Evolutionary conservation across 2,888 invertebrate genomes (phyloP).

Genomic region (Parthenolecanium corni): DNA sequence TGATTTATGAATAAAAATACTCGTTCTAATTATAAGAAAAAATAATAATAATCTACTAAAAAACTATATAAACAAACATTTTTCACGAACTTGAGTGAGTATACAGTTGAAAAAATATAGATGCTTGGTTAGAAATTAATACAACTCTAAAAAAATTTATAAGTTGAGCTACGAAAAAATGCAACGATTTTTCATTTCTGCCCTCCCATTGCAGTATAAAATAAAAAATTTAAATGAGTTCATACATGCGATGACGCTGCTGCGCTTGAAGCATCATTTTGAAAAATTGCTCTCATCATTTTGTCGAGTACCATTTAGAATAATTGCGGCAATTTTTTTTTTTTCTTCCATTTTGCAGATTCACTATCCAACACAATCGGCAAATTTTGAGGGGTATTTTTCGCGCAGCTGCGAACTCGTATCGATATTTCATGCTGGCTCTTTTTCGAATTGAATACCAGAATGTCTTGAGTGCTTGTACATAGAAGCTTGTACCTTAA

Average conservation of each 20-base stretch:
- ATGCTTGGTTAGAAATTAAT: too few species aligned
- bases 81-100: too few species aligned
- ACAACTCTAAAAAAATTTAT: background rate
- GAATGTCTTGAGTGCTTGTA: conserved; percentile 7
- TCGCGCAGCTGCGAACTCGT: conserved; percentile 21
- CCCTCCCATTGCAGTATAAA: too few species aligned
- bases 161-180: background rate
- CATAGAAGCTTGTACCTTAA: conserved; percentile 15
- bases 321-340: conserved; percentile 8
- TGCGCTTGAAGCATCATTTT: too few species aligned
- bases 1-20: too few species aligned
- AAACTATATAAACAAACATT: too few species aligned
- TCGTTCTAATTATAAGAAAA: too few species aligned
- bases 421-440: conserved; percentile 19
- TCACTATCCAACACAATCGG: background rate
- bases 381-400: conserved; percentile 7
- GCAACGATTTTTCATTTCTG: too few species aligned
- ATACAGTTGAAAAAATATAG: too few species aligned
- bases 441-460: conserved; percentile 15
- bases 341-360: background rate
- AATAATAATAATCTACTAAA: too few species aligned
- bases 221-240: background rate
- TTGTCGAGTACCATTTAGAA: background rate
- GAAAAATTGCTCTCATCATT: too few species aligned
- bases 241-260: background rate